Evolutionary conservation across 2,797 vertebrate species (phyloP), one percentile per base, ranked within the genome.

Genomic region (Ceryle rudis): DNA sequence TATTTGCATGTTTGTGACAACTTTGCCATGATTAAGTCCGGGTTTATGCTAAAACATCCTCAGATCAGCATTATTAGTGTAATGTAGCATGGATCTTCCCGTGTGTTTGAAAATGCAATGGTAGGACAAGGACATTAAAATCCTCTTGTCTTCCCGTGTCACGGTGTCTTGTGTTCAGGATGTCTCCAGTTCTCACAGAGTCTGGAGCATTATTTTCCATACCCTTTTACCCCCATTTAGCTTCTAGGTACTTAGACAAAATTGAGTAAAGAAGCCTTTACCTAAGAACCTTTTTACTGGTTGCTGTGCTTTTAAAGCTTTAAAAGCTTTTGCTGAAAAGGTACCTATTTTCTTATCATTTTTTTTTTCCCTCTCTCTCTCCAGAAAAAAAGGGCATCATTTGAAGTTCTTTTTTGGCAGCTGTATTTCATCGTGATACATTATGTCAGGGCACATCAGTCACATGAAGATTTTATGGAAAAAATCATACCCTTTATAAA

Each of bases 361-460:
- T 55, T 78, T 93, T 95, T 85, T 65, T 62, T 73, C 61, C 61
- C 19, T 37, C 23, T 66, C 74, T 72, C 61, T 51, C 67, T 77
- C 69, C 49, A 71, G 92, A 89, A 89, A 91, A 91, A 93, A 95
- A 95, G 70, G 77, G 70, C 88, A 92, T 94, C 86, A 96, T 97
- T 97, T 97, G 80, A 96, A 93, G 88, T 74, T 95, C 84, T 85
- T 95, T 94, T 95, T 89, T 96, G 84, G 82, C 92, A 97, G 89
- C 92, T 92, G 87, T 90, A 95, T 95, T 97, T 97, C 93, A 95
- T 93, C 47, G 78, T 86, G 91, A 93, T 95, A 87, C 65, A 89
- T 97, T 94, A 96, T 95, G 89, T 95, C 94, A 95, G 92, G 89
- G 96, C 97, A 98, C 97, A 98, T 98, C 97, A 98, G 96, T 97